Percentiles rank a stretch among this genome's conserved stretches.
Evolutionary conservation across 2,888 invertebrate species (phyloP).

Genomic region (Synergus umbraculus): DNA sequence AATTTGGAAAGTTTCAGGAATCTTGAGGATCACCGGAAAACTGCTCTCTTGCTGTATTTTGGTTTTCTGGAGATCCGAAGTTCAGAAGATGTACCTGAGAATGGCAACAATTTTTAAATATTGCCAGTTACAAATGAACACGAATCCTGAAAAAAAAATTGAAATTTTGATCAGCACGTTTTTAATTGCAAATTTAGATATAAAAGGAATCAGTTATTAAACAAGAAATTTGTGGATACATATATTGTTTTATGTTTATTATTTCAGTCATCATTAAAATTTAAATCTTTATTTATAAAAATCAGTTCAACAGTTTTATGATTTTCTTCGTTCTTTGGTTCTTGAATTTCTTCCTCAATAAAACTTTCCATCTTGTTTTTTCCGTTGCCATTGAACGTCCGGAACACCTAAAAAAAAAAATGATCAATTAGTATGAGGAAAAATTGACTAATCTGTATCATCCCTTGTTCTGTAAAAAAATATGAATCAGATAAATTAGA

Average conservation of each 20-base stretch:
- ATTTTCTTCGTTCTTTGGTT: background rate
- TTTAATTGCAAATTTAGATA: too few relatives aligned
- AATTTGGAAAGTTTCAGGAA: background rate
- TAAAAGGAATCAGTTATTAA: background rate
- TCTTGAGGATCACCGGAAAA: background rate
- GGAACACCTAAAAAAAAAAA: constrained; percentile 19
- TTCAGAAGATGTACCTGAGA: too few relatives aligned
- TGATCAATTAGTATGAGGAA: constrained; percentile 25
- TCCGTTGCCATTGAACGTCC: background rate
- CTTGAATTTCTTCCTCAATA: background rate
- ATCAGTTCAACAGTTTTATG: background rate
- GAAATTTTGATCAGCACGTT: background rate
- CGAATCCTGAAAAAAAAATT: background rate
- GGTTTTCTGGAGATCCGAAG: background rate
- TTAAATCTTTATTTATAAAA: background rate
- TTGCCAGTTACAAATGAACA: background rate
- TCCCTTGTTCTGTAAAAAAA: constrained; percentile 9
- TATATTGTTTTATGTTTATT: background rate
- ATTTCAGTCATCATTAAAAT: too few relatives aligned
- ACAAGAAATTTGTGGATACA: background rate
- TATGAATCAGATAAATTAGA: background rate
- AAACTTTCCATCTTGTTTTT: background rate
- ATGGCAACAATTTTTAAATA: background rate
- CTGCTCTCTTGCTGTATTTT: background rate
- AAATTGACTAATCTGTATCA: background rate